Conservation (phyloP, 2,888 invertebrate species). For the Stenodera caucasica region DNA sequence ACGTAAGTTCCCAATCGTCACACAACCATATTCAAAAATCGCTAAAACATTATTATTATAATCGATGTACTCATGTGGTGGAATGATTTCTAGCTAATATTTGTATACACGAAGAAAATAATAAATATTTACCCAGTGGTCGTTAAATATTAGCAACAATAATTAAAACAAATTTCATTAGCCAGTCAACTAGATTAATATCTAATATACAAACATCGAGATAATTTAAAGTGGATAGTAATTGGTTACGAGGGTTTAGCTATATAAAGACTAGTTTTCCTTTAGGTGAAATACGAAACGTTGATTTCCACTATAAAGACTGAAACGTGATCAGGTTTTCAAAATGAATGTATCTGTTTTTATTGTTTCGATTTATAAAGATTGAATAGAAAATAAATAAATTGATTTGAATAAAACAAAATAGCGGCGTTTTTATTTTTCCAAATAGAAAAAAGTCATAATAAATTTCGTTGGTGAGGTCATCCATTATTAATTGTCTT, state of each 20-base stretch:
- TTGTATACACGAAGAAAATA: too few species aligned
- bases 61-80: not conserved
- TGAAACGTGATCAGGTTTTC: conserved; percentile 29
- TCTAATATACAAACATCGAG: conserved; percentile 6
- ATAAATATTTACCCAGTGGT: conserved; percentile 1
- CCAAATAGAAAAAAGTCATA: conserved; percentile 13
- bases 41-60: too few species aligned
- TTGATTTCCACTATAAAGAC: conserved; percentile 32
- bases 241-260: conserved; percentile 16
- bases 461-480: conserved; percentile 12
- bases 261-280: conserved; percentile 14
- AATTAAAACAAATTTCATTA: conserved; percentile 12
- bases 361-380: conserved; percentile 18
- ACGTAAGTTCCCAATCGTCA: too few species aligned
- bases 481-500: conserved; percentile 16
- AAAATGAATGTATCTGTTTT: conserved; percentile 14
- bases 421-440: too few species aligned
- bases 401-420: conserved; percentile 18
- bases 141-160: not conserved
- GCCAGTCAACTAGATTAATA: conserved; percentile 11
- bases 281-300: conserved; percentile 33
- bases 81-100: too few species aligned
- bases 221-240: conserved; percentile 18
- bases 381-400: conserved; percentile 19
- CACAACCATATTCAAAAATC: too few species aligned